These are phyloP conservation scores for Poecilia velifera DNA, from an alignment of 2,797 vertebrate genomes.

Conservation along the genomic window DNA sequence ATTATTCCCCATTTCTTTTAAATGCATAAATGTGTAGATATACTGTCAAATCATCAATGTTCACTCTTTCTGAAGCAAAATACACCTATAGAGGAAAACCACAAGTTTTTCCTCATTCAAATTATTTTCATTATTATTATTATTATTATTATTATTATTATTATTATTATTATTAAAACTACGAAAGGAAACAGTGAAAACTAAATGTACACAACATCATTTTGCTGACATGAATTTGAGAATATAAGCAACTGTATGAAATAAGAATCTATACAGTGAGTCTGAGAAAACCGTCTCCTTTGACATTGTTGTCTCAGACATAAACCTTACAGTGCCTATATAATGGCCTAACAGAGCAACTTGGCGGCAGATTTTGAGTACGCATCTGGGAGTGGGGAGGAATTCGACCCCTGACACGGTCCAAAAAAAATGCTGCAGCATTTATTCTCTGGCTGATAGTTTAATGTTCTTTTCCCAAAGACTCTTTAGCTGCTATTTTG, in stretches of 20 bases:
- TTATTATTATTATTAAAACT: not conserved
- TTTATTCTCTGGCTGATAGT: conserved; percentile 74
- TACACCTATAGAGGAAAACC: not conserved
- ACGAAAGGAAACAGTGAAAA: too few relatives aligned
- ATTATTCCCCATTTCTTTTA: not conserved
- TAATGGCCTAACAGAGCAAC: conserved; percentile 59
- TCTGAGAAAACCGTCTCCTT: conserved; percentile 57
- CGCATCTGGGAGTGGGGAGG: conserved; percentile 73
- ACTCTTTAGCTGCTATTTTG: conserved; percentile 56
- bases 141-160: not conserved
- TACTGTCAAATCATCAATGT: not conserved
- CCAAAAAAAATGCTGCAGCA: conserved; percentile 71
- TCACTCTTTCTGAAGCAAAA: conserved; percentile 8
- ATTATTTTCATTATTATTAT: not conserved
- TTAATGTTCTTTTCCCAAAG: conserved; percentile 79
- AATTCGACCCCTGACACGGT: conserved; percentile 76
- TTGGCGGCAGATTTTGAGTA: conserved; percentile 63
- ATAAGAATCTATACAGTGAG: conserved; percentile 19
- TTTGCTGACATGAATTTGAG: not conserved
- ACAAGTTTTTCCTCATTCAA: not conserved
- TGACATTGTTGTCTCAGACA: conserved; percentile 66
- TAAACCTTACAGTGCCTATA: conserved; percentile 65
- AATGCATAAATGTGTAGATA: not conserved
- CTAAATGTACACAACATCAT: conserved; percentile 6
- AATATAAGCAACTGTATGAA: conserved; percentile 10